Base-by-base conservation (phyloP, 2,113 vertebrate species). In the Apus apus region DNA sequence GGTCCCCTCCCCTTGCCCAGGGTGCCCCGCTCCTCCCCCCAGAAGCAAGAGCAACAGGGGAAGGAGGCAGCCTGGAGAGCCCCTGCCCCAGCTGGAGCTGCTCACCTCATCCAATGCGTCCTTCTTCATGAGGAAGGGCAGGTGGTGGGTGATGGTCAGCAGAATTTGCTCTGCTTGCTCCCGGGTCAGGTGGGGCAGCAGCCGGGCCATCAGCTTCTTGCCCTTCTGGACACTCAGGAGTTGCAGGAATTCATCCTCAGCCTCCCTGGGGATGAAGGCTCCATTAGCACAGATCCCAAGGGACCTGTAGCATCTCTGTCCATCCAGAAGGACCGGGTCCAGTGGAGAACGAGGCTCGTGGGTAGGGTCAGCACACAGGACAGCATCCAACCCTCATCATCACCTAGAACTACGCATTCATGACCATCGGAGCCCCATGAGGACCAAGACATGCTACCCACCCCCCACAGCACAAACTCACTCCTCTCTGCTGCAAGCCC, bases 151-250 rank as follows among this genome's bases (percentile, higher is more conserved):
- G 95, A 99, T 94, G 7, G 95, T 95, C 32, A 95, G 64, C 72
- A 99, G 97, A 72, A 99, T 95, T 53, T 97, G 97, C 76, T 98
- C 91, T 0, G 97, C 98, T 26, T 91, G 95, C 36, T 98, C 98
- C 3, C 10, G 97, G 21, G 97, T 97, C 64, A 99, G 94, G 88
- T 99, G 98, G 1, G 99, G 98, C 48, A 99, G 96, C 68, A 99
- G 98, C 30, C 99, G 98, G 4, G 98, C 97, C 0, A 95, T n/a
- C 1, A 99, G 94, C 58, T 97, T 98, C 97, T 99, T 99, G 56
- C 99, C 99, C 91, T 99, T 99, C 53, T 98, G 97, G 74, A 99
- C 97, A 20, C 98, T 98, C 25, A 99, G 97, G 71, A 98, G 97
- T 25, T 99, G 98, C 72, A 99, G 96, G 93, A 99, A 99, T 89